A percentile compares a stretch with the other conserved stretches of the same genome.
Evolutionary conservation across 2,113 vertebrate species (phyloP).

Genomic region (Peromyscus leucopus): DNA sequence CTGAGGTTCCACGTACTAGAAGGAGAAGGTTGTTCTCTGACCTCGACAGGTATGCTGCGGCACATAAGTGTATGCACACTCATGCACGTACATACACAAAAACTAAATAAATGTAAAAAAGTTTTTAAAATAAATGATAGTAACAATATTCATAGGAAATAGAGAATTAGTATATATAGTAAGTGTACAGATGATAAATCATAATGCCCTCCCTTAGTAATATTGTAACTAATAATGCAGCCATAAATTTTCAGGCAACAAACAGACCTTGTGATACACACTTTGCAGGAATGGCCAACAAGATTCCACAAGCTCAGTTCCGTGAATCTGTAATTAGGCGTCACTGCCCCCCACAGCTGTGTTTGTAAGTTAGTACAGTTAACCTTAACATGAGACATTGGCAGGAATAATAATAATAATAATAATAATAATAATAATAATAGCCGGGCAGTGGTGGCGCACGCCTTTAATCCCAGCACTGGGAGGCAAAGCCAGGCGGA

Average conservation of each 20-base stretch:
- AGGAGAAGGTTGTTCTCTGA: neutral
- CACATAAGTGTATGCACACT: neutral
- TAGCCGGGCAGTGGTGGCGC: no score
- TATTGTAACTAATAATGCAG: conserved; percentile 16
- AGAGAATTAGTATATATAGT: conserved; percentile 23
- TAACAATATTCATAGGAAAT: neutral
- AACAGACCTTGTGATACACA: neutral
- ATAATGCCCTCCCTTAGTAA: neutral
- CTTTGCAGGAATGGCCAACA: conserved; percentile 29
- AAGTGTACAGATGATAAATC: neutral
- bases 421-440: conserved; percentile 21
- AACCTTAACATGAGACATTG: neutral
- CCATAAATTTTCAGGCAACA: neutral
- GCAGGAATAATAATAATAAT: neutral
- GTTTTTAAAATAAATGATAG: conserved; percentile 16
- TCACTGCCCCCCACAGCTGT: neutral
- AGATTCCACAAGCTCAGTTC: neutral
- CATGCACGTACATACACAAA: neutral
- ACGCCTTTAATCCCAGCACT: no score
- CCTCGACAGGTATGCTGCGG: neutral
- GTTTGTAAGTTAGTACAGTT: neutral
- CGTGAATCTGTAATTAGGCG: neutral
- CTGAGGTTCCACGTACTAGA: neutral
- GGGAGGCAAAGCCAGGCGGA: no score
- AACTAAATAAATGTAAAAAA: no score